Percentiles rank a stretch among this genome's conserved stretches.
These are phyloP conservation scores for Endotricha flammealis DNA, from an alignment of 2,888 invertebrate genomes.

Conservation along the genomic window DNA sequence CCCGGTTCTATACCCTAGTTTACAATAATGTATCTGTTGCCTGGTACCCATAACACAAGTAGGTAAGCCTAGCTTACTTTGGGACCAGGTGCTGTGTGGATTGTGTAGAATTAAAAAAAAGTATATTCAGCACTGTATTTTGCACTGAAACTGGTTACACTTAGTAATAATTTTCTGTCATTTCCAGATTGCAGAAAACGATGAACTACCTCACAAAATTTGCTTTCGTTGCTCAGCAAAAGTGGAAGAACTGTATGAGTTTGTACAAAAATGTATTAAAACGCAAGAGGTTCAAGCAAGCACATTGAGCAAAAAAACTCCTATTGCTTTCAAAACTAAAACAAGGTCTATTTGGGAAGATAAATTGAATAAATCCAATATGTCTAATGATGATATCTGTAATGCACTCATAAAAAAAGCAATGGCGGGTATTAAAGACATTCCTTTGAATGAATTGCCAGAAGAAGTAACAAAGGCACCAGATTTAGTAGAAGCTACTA, in stretches of 20 bases:
- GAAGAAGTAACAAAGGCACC: slow-evolving; percentile 23
- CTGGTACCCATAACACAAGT: too few relatives aligned
- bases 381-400: slow-evolving; percentile 70
- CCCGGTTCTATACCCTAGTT: too few relatives aligned
- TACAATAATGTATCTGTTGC: too few relatives aligned
- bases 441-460: slow-evolving; percentile 31
- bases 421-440: slow-evolving; percentile 59
- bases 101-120: too few relatives aligned
- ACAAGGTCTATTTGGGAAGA: slow-evolving; percentile 59
- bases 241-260: slow-evolving; percentile 67
- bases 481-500: slow-evolving; percentile 21
- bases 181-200: slow-evolving; percentile 67
- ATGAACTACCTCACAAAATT: slow-evolving; percentile 72
- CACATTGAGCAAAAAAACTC: slow-evolving; percentile 41
- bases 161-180: slow-evolving; percentile 15
- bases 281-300: slow-evolving; percentile 56
- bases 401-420: slow-evolving; percentile 68
- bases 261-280: slow-evolving; percentile 63
- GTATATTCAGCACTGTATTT: too few relatives aligned
- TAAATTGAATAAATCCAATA: slow-evolving; percentile 57
- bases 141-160: too few relatives aligned
- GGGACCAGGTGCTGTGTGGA: too few relatives aligned
- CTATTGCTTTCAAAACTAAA: slow-evolving; percentile 43
- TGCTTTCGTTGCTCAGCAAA: slow-evolving; percentile 74
- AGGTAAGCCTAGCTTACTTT: too few relatives aligned